Evolutionary conservation across 2,113 vertebrate species (phyloP).

Genomic region (Furnarius figulus): DNA sequence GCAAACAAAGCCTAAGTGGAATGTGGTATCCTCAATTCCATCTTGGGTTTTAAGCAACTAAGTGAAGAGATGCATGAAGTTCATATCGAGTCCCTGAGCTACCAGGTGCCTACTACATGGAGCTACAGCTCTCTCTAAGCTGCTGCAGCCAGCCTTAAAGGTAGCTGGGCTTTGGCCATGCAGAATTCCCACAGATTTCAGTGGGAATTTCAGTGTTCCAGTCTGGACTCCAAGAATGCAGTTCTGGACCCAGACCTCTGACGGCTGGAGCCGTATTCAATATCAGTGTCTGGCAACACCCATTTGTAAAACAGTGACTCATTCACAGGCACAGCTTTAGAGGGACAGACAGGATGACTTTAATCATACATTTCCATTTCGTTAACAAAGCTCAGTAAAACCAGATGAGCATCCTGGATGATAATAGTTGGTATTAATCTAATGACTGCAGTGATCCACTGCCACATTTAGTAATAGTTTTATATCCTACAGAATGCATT

Average conservation of each 20-base stretch:
- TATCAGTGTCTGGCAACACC: conserved; percentile 51
- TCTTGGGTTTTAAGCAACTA: conserved; percentile 30
- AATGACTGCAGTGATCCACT: conserved; percentile 14
- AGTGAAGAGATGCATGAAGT: conserved; percentile 39
- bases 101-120: background rate
- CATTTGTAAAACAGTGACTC: conserved; percentile 67
- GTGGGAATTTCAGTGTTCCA: conserved; percentile 50
- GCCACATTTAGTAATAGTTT: background rate
- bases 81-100: background rate
- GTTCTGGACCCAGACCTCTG: conserved; percentile 27
- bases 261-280: conserved; percentile 61
- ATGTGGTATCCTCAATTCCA: conserved; percentile 32
- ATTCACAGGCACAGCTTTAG: conserved; percentile 51
- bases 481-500: conserved; percentile 22
- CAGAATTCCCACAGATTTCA: conserved; percentile 64
- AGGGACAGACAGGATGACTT: conserved; percentile 62
- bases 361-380: conserved; percentile 67
- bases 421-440: conserved; percentile 59
- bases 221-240: conserved; percentile 36
- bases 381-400: conserved; percentile 61
- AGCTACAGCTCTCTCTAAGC: background rate
- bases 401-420: conserved; percentile 48
- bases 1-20: conserved; percentile 49
- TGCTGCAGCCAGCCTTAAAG: conserved; percentile 16
- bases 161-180: conserved; percentile 20